Conservation (phyloP, 2,113 vertebrate species). For the Stomatorhinus ivindoensis region DNA sequence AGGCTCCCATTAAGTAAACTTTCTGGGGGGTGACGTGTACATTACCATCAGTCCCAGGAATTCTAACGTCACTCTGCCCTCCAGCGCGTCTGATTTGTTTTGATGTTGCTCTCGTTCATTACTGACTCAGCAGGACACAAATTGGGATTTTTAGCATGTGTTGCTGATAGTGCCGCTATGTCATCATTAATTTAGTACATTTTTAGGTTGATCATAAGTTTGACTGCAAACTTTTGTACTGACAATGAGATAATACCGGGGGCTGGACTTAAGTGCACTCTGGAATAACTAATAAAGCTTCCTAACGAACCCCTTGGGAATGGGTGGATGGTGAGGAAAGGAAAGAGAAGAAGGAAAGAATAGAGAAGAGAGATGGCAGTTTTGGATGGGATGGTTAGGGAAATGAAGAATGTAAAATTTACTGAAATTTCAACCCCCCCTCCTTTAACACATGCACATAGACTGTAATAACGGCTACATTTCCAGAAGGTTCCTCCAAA, state of each 20-base stretch:
- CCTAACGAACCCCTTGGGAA: not conserved
- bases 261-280: not conserved
- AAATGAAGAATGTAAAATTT: not conserved
- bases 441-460: not conserved
- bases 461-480: not conserved
- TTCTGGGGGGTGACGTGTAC: not conserved
- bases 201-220: not conserved
- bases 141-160: not conserved
- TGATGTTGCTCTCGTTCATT: not conserved
- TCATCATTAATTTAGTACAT: not conserved
- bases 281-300: not conserved
- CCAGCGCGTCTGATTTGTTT: not conserved
- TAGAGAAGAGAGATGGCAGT: not conserved
- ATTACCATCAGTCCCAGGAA: not conserved
- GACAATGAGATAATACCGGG: not conserved
- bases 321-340: not conserved
- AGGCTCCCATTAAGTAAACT: not conserved
- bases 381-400: not conserved
- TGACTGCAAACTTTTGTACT: not conserved
- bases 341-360: not conserved
- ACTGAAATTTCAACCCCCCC: not conserved
- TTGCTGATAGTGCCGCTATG: not conserved
- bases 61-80: not conserved
- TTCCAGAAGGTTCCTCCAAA: not conserved
- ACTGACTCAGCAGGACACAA: not conserved